Evolutionary conservation across 2,113 vertebrate genomes (phyloP).

Genomic region (Microcebus murinus): DNA sequence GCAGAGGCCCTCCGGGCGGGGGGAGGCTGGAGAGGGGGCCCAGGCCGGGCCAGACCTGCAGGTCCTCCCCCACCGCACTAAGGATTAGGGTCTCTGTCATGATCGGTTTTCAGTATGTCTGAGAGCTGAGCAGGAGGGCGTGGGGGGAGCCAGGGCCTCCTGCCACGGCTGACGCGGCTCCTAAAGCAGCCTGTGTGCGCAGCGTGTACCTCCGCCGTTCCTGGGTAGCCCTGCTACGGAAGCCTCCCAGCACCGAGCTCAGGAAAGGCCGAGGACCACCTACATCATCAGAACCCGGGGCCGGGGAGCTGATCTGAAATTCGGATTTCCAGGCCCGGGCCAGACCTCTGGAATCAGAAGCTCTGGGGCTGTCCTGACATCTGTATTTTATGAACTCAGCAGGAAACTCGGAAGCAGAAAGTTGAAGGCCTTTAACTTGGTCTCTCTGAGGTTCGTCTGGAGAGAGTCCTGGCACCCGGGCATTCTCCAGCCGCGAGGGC

Average conservation of each 20-base stretch:
- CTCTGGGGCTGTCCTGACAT: not conserved
- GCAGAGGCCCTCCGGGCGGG: fast-evolving
- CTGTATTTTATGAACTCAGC: not conserved
- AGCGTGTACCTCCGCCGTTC: too few species aligned
- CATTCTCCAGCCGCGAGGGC: not conserved
- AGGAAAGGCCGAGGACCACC: not conserved
- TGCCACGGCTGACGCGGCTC: fast-evolving
- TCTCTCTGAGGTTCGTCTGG: not conserved
- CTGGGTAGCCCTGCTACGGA: fast-evolving
- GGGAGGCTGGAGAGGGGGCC: too few species aligned
- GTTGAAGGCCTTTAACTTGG: not conserved
- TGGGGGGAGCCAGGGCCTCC: not conserved
- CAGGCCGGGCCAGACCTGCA: not conserved
- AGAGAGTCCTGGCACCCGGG: not conserved
- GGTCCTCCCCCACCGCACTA: fast-evolving
- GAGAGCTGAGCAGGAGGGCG: not conserved
- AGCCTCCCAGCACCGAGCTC: not conserved
- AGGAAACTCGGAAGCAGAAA: not conserved
- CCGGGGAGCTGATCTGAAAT: not conserved
- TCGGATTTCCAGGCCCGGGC: not conserved
- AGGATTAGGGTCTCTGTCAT: not conserved
- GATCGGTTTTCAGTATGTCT: not conserved
- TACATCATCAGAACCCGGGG: not conserved
- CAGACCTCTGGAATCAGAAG: not conserved
- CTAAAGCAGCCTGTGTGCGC: fast-evolving